Conservation (phyloP, 2,113 vertebrate genomes). For the Phyllostomus discolor region DNA sequence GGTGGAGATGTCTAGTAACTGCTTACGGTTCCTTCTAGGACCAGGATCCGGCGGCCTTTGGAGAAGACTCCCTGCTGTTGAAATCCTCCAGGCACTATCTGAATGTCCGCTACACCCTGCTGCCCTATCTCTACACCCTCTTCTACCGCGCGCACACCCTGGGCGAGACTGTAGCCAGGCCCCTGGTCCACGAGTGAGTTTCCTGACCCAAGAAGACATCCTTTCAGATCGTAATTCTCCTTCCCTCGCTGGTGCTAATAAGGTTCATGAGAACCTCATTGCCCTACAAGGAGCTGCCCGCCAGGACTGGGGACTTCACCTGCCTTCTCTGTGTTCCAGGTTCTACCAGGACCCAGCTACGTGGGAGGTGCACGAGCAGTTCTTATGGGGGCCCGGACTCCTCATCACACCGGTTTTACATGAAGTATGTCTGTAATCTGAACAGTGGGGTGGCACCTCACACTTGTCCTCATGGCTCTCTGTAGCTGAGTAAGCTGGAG, state of each 20-base stretch:
- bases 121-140: constrained; percentile 96
- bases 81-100: constrained; percentile 88
- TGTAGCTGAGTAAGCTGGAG: neutral
- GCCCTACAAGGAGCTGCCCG: rapidly evolving
- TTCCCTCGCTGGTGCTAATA: neutral
- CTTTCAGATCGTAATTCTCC: neutral
- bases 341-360: constrained; percentile 82
- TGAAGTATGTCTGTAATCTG: constrained; percentile 67
- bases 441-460: neutral
- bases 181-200: constrained; percentile 95
- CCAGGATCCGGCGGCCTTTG: constrained; percentile 92
- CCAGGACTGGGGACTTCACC: neutral
- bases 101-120: constrained; percentile 90
- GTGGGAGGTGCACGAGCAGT: constrained; percentile 88
- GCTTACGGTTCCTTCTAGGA: constrained; percentile 73
- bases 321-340: constrained; percentile 25
- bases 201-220: neutral
- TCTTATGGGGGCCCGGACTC: constrained; percentile 94
- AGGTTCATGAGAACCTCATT: neutral
- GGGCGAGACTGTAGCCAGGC: constrained; percentile 89
- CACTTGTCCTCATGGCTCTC: neutral
- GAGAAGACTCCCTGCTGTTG: constrained; percentile 82
- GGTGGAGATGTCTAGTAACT: neutral
- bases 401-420: constrained; percentile 89
- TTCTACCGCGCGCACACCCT: constrained; percentile 90